Evolutionary conservation across 2,797 vertebrate species (phyloP).

Genomic region (Peromyscus eremicus): DNA sequence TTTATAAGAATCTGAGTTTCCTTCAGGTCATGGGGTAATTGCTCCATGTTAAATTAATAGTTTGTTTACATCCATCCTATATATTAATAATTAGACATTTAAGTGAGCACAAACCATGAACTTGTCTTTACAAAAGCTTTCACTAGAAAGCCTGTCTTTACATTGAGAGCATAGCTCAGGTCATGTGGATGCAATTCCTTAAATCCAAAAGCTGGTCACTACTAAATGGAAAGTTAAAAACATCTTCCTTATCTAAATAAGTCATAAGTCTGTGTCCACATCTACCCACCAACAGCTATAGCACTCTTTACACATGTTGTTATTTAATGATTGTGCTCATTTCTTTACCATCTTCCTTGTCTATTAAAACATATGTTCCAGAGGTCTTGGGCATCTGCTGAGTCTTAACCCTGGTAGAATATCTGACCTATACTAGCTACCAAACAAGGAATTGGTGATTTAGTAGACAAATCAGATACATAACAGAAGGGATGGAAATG

Average conservation of each 20-base stretch:
- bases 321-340: background rate
- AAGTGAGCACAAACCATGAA: constrained; percentile 33
- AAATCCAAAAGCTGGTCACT: background rate
- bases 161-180: background rate
- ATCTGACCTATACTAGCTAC: background rate
- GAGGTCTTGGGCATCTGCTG: background rate
- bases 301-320: background rate
- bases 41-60: constrained; percentile 48
- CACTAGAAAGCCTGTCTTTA: background rate
- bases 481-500: background rate
- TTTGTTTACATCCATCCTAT: constrained; percentile 30
- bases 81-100: constrained; percentile 54
- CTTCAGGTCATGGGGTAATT: background rate
- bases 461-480: background rate
- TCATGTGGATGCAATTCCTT: background rate
- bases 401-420: background rate
- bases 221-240: constrained; percentile 2
- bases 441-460: background rate
- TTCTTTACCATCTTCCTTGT: background rate
- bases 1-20: constrained; percentile 32
- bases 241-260: background rate
- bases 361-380: background rate
- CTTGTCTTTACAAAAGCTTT: background rate
- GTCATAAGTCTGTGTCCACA: background rate
- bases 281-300: background rate